phyloP scores from a whole-genome alignment of 2,113 vertebrate genomes.

The Lamprotornis superbus region DNA sequence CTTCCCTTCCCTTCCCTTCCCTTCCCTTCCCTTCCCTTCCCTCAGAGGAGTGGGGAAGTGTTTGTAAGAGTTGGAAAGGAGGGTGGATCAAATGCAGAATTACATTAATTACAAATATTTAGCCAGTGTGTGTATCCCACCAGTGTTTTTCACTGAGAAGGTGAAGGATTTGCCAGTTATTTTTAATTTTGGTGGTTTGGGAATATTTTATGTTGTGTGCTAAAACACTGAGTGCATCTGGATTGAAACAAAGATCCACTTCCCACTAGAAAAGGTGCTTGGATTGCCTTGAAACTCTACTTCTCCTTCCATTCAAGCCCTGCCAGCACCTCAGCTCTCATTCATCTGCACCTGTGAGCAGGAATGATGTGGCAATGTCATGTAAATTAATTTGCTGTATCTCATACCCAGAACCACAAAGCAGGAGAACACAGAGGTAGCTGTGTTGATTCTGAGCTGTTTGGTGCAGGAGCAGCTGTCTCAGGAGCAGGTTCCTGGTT shows the following conservation, averaged over 20 bases:
- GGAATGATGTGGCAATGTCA: neutral
- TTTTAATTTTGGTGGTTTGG: neutral
- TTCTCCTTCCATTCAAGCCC: neutral
- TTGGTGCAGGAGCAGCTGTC: neutral
- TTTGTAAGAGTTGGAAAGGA: neutral
- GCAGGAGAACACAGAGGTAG: neutral
- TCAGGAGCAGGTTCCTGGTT: accelerated
- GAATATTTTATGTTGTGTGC: neutral
- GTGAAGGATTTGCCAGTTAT: neutral
- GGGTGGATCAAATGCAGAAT: neutral
- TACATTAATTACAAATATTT: neutral
- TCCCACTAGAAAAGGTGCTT: neutral
- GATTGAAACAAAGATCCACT: neutral
- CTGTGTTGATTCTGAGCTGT: neutral
- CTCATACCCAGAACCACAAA: neutral
- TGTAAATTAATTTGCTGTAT: neutral
- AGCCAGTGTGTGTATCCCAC: neutral
- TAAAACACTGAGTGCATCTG: neutral
- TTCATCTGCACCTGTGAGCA: neutral
- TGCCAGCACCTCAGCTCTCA: neutral
- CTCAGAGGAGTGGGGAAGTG: neutral
- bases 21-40: too few species aligned
- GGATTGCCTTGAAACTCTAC: neutral
- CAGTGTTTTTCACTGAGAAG: neutral
- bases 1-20: too few species aligned